These are phyloP conservation scores for Drosophila subquinaria DNA, from an alignment of 2,888 invertebrate species.

Conservation along the genomic window DNA sequence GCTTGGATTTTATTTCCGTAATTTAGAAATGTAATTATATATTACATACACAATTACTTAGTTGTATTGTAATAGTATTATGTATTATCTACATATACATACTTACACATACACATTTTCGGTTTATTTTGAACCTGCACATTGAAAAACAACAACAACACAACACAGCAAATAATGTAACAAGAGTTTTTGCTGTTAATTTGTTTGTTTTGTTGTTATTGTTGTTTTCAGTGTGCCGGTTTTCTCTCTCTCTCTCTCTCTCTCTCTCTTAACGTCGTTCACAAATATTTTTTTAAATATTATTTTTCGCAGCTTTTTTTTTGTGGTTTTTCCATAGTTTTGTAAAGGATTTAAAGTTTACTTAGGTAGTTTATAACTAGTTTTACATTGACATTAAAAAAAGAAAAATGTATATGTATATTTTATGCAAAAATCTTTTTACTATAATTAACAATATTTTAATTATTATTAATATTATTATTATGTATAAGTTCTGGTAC, in stretches of 20 bases:
- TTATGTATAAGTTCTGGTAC: conserved; percentile 65
- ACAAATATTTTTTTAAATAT: conserved; percentile 20
- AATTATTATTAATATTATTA: conserved; percentile 57
- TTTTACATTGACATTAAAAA: conserved; percentile 79
- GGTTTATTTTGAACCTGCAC: conserved; percentile 35
- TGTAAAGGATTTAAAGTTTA: conserved; percentile 59
- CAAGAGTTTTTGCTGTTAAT: conserved; percentile 28
- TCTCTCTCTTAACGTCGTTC: conserved; percentile 1
- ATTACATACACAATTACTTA: conserved; percentile 81
- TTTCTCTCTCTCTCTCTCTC: conserved; percentile 1
- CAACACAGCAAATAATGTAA: conserved; percentile 39
- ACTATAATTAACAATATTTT: conserved; percentile 47
- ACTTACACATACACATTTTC: conserved; percentile 44
- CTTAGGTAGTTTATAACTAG: conserved; percentile 68
- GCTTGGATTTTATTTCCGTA: conserved; percentile 64
- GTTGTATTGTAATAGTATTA: conserved; percentile 66
- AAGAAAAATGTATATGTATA: conserved; percentile 57
- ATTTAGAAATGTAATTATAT: conserved; percentile 78
- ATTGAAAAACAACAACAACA: conserved; percentile 11
- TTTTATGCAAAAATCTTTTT: conserved; percentile 60
- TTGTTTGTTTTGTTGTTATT: conserved; percentile 12
- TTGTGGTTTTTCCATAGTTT: conserved; percentile 26
- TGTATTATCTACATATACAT: conserved; percentile 48
- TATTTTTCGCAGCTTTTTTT: conserved; percentile 19
- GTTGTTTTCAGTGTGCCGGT: conserved; percentile 15